These are phyloP conservation scores for Eupithecia tripunctaria DNA, from an alignment of 2,888 invertebrate species.

Conservation along the genomic window DNA sequence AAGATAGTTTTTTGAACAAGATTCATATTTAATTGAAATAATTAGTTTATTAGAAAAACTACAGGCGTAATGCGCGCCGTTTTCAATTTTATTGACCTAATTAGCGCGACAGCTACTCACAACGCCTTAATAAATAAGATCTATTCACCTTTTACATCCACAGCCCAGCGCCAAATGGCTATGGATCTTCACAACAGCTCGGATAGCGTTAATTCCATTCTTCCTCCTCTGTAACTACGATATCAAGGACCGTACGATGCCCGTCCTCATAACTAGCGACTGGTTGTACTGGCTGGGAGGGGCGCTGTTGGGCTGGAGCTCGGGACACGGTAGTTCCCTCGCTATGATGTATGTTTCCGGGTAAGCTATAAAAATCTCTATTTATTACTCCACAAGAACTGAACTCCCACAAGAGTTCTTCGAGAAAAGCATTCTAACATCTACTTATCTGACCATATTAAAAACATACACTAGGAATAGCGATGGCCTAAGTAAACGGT, in stretches of 20 bases:
- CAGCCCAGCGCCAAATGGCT: slow-evolving; percentile 92
- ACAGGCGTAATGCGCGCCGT: no score
- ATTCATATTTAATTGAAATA: no score
- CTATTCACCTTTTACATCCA: neutral
- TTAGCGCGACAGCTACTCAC: no score
- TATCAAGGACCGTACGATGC: slow-evolving; percentile 86
- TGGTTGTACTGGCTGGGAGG: slow-evolving; percentile 91
- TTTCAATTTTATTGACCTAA: no score
- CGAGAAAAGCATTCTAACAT: neutral
- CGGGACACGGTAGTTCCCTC: slow-evolving; percentile 96
- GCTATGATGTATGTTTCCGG: slow-evolving; percentile 97
- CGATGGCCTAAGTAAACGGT: no score
- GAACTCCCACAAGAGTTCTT: neutral
- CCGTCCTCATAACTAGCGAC: slow-evolving; percentile 91
- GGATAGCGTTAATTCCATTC: slow-evolving; percentile 93
- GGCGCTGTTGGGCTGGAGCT: slow-evolving; percentile 91
- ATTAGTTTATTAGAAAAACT: no score
- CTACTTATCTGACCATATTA: no score
- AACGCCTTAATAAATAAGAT: neutral
- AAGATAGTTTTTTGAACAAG: no score
- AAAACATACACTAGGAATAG: no score
- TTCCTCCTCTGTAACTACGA: slow-evolving; percentile 96
- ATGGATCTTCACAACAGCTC: slow-evolving; percentile 84
- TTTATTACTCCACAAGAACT: neutral
- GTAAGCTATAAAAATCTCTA: slow-evolving; percentile 54